Evolutionary conservation across 2,888 invertebrate species (phyloP).

Genomic region (Girardia tigrina): DNA sequence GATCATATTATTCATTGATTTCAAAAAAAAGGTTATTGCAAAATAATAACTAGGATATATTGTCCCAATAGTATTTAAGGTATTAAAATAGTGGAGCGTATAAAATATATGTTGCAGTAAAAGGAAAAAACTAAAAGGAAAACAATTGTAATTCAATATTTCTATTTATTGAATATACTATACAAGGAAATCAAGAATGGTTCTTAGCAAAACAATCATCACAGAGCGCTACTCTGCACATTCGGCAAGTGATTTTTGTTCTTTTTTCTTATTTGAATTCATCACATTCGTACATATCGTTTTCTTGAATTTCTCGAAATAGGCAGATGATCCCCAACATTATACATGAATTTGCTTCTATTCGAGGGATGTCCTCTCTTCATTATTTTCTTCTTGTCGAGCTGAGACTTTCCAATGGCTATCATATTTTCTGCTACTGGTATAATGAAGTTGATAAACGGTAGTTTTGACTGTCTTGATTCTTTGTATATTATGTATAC

Average conservation of each 20-base stretch:
- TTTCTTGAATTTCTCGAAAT: slow-evolving; percentile 10
- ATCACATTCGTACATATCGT: not conserved
- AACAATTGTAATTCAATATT: no score
- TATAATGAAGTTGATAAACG: not conserved
- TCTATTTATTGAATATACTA: no score
- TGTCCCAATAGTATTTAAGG: no score
- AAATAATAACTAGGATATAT: no score
- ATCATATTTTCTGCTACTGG: not conserved
- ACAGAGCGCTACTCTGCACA: not conserved
- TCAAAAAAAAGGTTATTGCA: no score
- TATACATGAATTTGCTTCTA: not conserved
- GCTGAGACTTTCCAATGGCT: not conserved
- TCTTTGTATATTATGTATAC: not conserved
- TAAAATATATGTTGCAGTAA: no score
- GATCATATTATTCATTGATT: no score
- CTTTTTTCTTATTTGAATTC: not conserved
- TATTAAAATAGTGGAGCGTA: no score
- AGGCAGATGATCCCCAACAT: not conserved
- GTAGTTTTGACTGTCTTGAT: not conserved
- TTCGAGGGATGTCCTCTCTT: not conserved
- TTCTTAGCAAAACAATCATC: not conserved
- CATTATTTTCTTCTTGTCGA: not conserved
- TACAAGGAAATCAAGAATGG: not conserved
- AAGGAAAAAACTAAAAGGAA: no score
- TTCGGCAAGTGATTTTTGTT: not conserved